Evolutionary conservation across 2,113 vertebrate genomes (phyloP), one percentile per base, ranked within the genome.

Genomic region (Neopipo cinnamomea): DNA sequence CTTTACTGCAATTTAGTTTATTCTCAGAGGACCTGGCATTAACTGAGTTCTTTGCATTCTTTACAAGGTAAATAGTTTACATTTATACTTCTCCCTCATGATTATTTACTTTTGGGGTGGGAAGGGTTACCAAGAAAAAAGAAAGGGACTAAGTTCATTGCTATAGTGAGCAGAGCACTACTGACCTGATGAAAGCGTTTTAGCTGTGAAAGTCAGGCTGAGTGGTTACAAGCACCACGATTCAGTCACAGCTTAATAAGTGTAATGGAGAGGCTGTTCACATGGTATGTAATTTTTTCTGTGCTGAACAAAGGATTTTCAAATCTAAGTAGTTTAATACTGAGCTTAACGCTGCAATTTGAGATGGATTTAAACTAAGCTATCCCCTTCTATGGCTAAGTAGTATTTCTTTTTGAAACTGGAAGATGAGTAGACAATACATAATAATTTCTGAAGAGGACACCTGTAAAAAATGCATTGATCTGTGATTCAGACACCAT

Each of bases 181-280:
- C 85, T 93, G 84, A 93, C 61, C 59, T 88, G 37, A 61, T 66
- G 81, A 70, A 81, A 92, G 41, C 0, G 1, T 68, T 91, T 77
- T 49, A 59, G 68, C 87, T 2, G 4, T 95, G 82, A 65, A 80
- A 84, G 80, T 86, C 56, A 80, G 59, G 56, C 75, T 88, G 59
- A 91, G 55, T 71, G 75, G 44, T 71, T 95, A 28, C 3, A 6
- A 93, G 80, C 46, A 47, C 21, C 2, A 5, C 0, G 3, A 72
- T 95, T 84, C 92, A 53, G 68, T 85, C 89, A 56, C 49, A 63
- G 47, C 66, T 74, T 95, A 84, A 93, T 88, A 88, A 85, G 85
- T 1, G 2, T 90, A 88, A 93, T 58, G 67, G 81, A 95, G 70
- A 88, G 80, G 41, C 65, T 88, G 59, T 85, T 94, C 67, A 90